Conservation (phyloP, 2,888 invertebrate genomes). For the Drosophila ezoana region DNA sequence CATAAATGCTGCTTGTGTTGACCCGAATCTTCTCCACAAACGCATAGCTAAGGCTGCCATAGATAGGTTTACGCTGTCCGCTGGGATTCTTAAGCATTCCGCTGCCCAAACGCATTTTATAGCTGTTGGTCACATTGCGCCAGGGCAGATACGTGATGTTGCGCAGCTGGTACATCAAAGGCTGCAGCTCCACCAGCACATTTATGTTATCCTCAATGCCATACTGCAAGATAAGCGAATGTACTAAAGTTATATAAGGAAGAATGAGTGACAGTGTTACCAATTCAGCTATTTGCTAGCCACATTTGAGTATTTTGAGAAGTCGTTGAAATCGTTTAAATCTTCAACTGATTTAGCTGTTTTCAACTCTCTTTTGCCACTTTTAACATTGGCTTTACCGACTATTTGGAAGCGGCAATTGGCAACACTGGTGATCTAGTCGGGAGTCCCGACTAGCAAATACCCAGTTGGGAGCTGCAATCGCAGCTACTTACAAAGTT, state of each 20-base stretch:
- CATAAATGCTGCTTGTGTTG: slow-evolving; percentile 65
- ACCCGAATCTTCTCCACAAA: slow-evolving; percentile 80
- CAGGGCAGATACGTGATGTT: slow-evolving; percentile 81
- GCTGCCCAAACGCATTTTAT: slow-evolving; percentile 78
- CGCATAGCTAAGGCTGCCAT: slow-evolving; percentile 77
- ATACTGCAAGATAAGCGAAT: slow-evolving; percentile 57
- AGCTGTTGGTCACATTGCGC: slow-evolving; percentile 79
- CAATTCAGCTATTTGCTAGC: no score
- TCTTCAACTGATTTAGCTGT: no score
- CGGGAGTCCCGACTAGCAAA: not conserved
- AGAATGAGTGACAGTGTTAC: no score
- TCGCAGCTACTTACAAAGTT: slow-evolving; percentile 75
- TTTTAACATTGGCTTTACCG: no score
- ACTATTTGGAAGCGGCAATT: no score
- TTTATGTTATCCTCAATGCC: slow-evolving; percentile 79
- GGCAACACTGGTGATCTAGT: not conserved
- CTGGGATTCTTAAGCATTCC: slow-evolving; percentile 74
- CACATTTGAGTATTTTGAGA: no score
- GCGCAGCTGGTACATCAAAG: slow-evolving; percentile 78
- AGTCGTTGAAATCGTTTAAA: no score
- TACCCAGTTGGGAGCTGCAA: not conserved
- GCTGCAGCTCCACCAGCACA: slow-evolving; percentile 81
- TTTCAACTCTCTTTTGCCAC: no score
- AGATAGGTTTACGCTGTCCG: slow-evolving; percentile 74
- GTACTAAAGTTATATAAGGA: not conserved